Percentiles rank a stretch among this genome's conserved stretches.
phyloP scores from a whole-genome alignment of 2,888 invertebrate genomes.

The Melanophora roralis region DNA sequence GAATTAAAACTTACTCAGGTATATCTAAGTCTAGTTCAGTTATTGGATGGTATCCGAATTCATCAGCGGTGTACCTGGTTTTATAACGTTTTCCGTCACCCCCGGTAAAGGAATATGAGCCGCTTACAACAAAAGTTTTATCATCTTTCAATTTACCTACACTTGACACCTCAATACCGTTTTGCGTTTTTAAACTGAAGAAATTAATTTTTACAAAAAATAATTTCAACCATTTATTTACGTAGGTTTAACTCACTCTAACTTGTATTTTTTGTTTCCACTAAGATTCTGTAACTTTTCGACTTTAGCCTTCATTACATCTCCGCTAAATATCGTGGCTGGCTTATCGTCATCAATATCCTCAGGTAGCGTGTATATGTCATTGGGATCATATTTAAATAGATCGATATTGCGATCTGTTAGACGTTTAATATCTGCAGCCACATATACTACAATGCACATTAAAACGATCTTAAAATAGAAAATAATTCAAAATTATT shows the following conservation, averaged over 20 bases:
- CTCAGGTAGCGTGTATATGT: slow-evolving; percentile 74
- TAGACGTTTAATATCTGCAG: slow-evolving; percentile 72
- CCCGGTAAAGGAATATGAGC: slow-evolving; percentile 77
- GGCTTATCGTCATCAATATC: slow-evolving; percentile 76
- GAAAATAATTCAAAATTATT: not conserved
- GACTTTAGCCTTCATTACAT: slow-evolving; percentile 75
- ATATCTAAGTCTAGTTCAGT: slow-evolving; percentile 76
- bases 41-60: slow-evolving; percentile 77
- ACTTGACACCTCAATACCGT: slow-evolving; percentile 76
- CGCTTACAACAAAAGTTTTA: slow-evolving; percentile 77
- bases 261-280: slow-evolving; percentile 75
- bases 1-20: slow-evolving; percentile 70
- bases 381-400: slow-evolving; percentile 75
- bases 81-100: slow-evolving; percentile 76
- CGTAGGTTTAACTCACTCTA: slow-evolving; percentile 70
- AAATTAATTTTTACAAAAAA: no score
- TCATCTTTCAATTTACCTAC: slow-evolving; percentile 76
- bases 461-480: slow-evolving; percentile 65
- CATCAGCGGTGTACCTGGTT: slow-evolving; percentile 77
- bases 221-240: not conserved
- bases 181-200: slow-evolving; percentile 75
- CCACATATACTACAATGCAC: slow-evolving; percentile 65
- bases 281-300: slow-evolving; percentile 72
- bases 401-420: slow-evolving; percentile 72
- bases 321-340: slow-evolving; percentile 72